Percentiles rank a stretch among this genome's conserved stretches.
Conservation (phyloP, 2,113 vertebrate genomes). For the Pituophis catenifer region DNA sequence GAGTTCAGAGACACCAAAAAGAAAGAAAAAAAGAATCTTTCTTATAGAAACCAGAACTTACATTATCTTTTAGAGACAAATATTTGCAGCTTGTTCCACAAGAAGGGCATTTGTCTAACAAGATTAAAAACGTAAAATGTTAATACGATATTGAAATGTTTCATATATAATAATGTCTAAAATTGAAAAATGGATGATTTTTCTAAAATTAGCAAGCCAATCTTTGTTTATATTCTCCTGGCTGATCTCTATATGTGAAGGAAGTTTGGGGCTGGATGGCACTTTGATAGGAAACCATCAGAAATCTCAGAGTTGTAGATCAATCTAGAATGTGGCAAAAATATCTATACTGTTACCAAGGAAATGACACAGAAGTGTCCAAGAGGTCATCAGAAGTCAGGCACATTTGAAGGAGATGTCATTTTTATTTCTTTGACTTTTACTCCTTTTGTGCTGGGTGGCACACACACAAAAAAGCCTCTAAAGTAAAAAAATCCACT, state of each 20-base stretch:
- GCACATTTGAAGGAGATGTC: not conserved
- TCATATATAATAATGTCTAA: not conserved
- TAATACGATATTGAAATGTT: not conserved
- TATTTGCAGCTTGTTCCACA: constrained; percentile 79
- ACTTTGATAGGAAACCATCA: not conserved
- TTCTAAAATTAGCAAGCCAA: not conserved
- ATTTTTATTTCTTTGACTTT: not conserved
- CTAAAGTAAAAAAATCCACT: not conserved
- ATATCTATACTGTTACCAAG: not conserved
- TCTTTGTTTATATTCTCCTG: not conserved
- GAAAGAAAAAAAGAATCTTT: not conserved
- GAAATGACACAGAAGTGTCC: not conserved
- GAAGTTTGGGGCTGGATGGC: not conserved
- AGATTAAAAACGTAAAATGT: constrained; percentile 17
- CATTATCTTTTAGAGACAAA: constrained; percentile 79
- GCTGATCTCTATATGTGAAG: not conserved
- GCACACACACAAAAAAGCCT: not conserved
- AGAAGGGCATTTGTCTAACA: constrained; percentile 76
- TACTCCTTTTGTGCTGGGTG: not conserved
- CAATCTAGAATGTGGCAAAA: not conserved
- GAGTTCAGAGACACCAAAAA: not conserved
- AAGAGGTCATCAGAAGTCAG: not conserved
- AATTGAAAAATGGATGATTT: not conserved
- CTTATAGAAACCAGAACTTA: constrained; percentile 55
- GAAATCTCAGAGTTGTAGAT: not conserved